phyloP scores from a whole-genome alignment of 2,113 vertebrate genomes.

The Balaenoptera acutorostrata region DNA sequence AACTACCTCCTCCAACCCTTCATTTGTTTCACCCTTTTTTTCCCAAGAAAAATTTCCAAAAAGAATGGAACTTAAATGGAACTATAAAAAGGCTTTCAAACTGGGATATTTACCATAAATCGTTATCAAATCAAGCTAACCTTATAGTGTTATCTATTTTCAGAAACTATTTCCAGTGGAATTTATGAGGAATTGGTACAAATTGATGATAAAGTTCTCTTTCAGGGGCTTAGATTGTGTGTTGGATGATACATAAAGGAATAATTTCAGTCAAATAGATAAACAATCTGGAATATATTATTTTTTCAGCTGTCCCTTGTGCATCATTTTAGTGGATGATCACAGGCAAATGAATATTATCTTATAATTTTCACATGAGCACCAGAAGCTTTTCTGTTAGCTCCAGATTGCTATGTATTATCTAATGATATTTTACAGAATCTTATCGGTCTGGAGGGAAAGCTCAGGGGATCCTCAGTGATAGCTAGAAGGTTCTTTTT shows the following conservation, averaged over 20 bases:
- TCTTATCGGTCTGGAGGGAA: not conserved
- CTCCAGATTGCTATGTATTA: slow-evolving; percentile 48
- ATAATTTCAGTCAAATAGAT: slow-evolving; percentile 9
- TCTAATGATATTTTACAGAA: slow-evolving; percentile 48
- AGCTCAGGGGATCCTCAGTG: not conserved
- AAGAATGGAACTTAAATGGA: not conserved
- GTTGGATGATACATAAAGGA: not conserved
- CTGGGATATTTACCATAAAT: not conserved
- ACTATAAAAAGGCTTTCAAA: not conserved
- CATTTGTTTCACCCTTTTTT: not conserved
- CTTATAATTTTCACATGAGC: slow-evolving; percentile 47
- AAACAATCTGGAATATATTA: slow-evolving; percentile 37
- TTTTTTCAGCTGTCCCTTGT: not conserved
- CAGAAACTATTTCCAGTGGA: not conserved
- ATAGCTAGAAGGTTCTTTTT: not conserved
- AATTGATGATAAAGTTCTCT: not conserved
- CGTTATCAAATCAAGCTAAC: not conserved
- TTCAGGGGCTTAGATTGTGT: not conserved
- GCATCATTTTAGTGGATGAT: slow-evolving; percentile 37
- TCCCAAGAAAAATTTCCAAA: not conserved
- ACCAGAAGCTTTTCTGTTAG: slow-evolving; percentile 35
- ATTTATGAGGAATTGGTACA: not conserved
- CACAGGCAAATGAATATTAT: slow-evolving; percentile 45
- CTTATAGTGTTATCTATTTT: not conserved
- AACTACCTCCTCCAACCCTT: not conserved